phyloP scores from a whole-genome alignment of 2,888 invertebrate genomes.

The Apodemia duryi region DNA sequence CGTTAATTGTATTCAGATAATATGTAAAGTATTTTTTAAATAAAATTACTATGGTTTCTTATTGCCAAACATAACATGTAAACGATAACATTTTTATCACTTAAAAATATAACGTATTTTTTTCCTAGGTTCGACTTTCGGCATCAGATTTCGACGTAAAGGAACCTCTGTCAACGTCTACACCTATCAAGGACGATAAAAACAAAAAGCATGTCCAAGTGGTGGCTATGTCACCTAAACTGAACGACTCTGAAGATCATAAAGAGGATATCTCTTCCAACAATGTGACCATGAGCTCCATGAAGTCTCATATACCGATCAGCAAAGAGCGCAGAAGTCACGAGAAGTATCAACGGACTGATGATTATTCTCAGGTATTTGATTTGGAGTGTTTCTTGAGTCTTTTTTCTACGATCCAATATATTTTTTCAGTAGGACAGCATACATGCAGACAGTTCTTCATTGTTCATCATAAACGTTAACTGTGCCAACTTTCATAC shows the following conservation, averaged over 20 bases:
- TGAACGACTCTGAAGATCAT: slow-evolving; percentile 30
- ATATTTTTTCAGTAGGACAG: no score
- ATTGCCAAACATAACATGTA: no score
- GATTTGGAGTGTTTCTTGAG: not conserved
- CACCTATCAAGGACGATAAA: slow-evolving; percentile 53
- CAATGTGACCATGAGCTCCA: slow-evolving; percentile 34
- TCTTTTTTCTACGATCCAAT: no score
- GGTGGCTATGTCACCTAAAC: slow-evolving; percentile 65
- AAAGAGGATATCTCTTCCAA: slow-evolving; percentile 34
- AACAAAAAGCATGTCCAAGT: slow-evolving; percentile 49
- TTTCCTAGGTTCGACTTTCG: slow-evolving; percentile 37
- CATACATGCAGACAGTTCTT: no score
- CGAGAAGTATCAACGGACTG: slow-evolving; percentile 49
- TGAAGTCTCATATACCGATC: slow-evolving; percentile 40
- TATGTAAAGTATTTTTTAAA: no score
- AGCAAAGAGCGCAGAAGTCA: slow-evolving; percentile 40
- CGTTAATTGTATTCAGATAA: no score
- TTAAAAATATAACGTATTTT: slow-evolving; percentile 8
- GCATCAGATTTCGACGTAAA: slow-evolving; percentile 42
- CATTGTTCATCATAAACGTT: no score
- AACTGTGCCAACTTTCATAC: no score
- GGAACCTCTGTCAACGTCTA: slow-evolving; percentile 58
- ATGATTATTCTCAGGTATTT: slow-evolving; percentile 37
- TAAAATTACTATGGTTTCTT: no score
- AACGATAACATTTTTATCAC: not conserved